Evolutionary conservation across 2,888 invertebrate species (phyloP).

Genomic region (Margaritifera margaritifera): DNA sequence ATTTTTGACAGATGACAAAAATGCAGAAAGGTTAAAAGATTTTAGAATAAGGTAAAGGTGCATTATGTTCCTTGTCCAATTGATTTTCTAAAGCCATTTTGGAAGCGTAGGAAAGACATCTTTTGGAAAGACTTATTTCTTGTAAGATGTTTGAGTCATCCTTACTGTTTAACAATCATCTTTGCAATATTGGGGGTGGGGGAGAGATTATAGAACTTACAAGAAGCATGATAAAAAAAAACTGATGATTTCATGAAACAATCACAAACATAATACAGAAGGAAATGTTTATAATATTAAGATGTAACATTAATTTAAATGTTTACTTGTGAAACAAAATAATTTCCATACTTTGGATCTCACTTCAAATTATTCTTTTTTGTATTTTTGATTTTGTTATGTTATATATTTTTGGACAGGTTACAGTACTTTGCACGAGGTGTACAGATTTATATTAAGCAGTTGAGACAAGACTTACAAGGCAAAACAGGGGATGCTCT

Average conservation of each 20-base stretch:
- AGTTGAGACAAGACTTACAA: constrained; percentile 79
- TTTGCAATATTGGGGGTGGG: too few relatives aligned
- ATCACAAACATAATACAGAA: neutral
- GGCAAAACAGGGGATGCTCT: constrained; percentile 83
- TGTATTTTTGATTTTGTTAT: constrained; percentile 58
- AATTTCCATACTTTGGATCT: neutral
- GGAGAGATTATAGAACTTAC: too few relatives aligned
- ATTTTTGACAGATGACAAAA: constrained; percentile 79
- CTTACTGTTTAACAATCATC: too few relatives aligned
- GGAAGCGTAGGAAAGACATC: too few relatives aligned
- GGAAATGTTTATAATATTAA: neutral
- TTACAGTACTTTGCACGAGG: constrained; percentile 94
- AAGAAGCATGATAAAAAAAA: too few relatives aligned
- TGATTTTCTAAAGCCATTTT: too few relatives aligned
- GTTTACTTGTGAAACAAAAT: too few relatives aligned
- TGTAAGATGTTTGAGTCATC: too few relatives aligned
- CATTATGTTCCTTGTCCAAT: neutral
- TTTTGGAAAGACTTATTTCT: too few relatives aligned
- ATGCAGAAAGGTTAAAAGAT: constrained; percentile 86
- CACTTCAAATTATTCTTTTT: neutral
- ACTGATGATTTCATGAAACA: too few relatives aligned
- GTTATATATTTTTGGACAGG: constrained; percentile 73
- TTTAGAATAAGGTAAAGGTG: constrained; percentile 77
- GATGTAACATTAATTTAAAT: neutral
- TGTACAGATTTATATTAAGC: constrained; percentile 88